Evolutionary conservation across 2,797 vertebrate species (phyloP), one percentile per base, ranked within the genome.

Genomic region (Acipenser oxyrinchus): DNA sequence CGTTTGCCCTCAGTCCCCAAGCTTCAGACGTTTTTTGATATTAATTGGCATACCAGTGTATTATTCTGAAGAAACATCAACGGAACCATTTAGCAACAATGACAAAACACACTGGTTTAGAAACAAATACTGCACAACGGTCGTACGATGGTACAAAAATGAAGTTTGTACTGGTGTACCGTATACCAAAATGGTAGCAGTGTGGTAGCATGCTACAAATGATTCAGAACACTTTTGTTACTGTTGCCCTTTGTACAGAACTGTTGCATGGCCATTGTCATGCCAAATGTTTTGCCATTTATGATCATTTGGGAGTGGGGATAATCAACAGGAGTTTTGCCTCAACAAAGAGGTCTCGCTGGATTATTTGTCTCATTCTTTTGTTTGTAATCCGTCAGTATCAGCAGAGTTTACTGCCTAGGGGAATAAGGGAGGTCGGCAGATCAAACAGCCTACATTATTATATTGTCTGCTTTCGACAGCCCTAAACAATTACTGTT

Each of bases 401-500:
- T 62, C 60, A 62, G 60, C 60, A 62, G 60, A 62, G 60, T 62
- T 62, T 62, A 62, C 15, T 62, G 60, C 60, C 37, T 10, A 37
- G 18, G 60, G 60, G 60, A 62, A 62, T 62, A 23, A 37, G 60
- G 60, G 60, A 62, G 60, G 60, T n/a, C 18, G 60, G 60, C 60
- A 62, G 60, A 23, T 62, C 60, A 62, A 18, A 18, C 60, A 23
- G 9, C 18, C 60, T 23, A 9, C 18, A 62, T 62, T 62, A 62
- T 62, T 62, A 9, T 62, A 62, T 62, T 62, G 60, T 62, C 7
- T 62, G 18, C 18, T 62, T 62, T 62, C 60, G 6, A 62, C 60
- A 62, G 60, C 9, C 60, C 60, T 62, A 62, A 62, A 62, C 60
- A 62, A 62, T 62, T 62, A 62, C 60, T 62, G 60, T 48, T 23